phyloP scores from a whole-genome alignment of 2,888 invertebrate species.

The Oscheius sp. region DNA sequence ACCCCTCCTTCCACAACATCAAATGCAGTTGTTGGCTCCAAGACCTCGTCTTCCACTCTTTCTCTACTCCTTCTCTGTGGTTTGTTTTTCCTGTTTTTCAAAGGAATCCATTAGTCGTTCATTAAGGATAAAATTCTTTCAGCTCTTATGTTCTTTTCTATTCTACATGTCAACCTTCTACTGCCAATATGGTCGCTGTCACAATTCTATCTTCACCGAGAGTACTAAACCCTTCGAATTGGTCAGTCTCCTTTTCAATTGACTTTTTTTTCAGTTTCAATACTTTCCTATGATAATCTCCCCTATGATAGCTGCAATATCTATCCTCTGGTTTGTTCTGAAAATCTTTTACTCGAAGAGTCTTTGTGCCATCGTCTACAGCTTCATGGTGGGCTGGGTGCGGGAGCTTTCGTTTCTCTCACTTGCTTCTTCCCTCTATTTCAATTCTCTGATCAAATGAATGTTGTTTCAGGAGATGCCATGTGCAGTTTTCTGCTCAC shows the following conservation, averaged over 20 bases:
- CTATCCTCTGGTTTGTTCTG: conserved; percentile 56
- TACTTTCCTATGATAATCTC: conserved; percentile 56
- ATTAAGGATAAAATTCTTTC: conserved; percentile 24
- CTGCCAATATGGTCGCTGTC: conserved; percentile 44
- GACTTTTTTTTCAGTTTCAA: conserved; percentile 41
- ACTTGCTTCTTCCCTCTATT: neutral
- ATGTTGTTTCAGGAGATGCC: conserved; percentile 61
- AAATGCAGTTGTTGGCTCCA: conserved; percentile 15
- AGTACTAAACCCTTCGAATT: conserved; percentile 7
- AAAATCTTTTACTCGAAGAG: conserved; percentile 50
- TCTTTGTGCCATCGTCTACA: conserved; percentile 52
- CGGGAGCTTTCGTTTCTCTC: no score
- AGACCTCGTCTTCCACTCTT: conserved; percentile 38
- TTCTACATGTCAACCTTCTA: conserved; percentile 56
- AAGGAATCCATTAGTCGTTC: no score
- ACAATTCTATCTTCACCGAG: conserved; percentile 16
- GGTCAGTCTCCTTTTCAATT: conserved; percentile 7
- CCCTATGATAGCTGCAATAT: conserved; percentile 52
- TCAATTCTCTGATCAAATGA: neutral
- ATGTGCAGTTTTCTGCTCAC: conserved; percentile 61
- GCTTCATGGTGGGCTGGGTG: conserved; percentile 55
- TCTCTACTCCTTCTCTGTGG: conserved; percentile 50
- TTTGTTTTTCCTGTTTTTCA: conserved; percentile 34
- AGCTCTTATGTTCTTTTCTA: conserved; percentile 52
- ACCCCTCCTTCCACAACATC: conserved; percentile 18